These are phyloP conservation scores for Odiellus spinosus DNA, from an alignment of 2,888 invertebrate genomes.

Conservation along the genomic window DNA sequence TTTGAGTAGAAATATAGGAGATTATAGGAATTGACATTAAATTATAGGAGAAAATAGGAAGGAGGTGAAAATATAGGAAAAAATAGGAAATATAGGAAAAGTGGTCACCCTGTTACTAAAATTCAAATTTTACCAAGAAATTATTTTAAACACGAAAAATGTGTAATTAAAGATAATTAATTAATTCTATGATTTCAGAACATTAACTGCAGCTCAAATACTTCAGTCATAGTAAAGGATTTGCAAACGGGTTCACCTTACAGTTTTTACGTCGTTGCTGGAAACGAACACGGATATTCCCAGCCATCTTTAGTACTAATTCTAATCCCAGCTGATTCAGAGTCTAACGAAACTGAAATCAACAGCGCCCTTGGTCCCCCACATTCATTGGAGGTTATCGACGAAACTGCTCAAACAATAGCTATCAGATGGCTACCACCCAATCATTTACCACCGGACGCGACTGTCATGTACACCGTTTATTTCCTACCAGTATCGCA, in stretches of 20 bases:
- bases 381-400: conserved; percentile 56
- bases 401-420: conserved; percentile 66
- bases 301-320: conserved; percentile 63
- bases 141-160: neutral
- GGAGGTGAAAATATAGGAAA: too few species aligned
- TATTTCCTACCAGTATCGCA: conserved; percentile 51
- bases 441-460: conserved; percentile 19
- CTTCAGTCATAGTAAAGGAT: conserved; percentile 33
- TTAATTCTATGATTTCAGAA: neutral
- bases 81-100: too few species aligned
- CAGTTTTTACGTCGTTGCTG: conserved; percentile 60
- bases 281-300: conserved; percentile 60
- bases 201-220: conserved; percentile 39
- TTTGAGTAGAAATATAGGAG: too few species aligned
- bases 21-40: too few species aligned
- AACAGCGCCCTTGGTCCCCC: conserved; percentile 43
- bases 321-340: conserved; percentile 41
- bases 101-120: too few species aligned
- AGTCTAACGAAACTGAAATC: neutral
- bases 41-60: too few species aligned
- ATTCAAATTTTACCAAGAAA: too few species aligned
- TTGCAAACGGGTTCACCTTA: conserved; percentile 53
- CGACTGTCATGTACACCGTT: conserved; percentile 36
- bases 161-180: neutral
- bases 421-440: conserved; percentile 71